Evolutionary conservation across 1,140 invertebrate species (phyloP).

Genomic region (Bombus confusus): DNA sequence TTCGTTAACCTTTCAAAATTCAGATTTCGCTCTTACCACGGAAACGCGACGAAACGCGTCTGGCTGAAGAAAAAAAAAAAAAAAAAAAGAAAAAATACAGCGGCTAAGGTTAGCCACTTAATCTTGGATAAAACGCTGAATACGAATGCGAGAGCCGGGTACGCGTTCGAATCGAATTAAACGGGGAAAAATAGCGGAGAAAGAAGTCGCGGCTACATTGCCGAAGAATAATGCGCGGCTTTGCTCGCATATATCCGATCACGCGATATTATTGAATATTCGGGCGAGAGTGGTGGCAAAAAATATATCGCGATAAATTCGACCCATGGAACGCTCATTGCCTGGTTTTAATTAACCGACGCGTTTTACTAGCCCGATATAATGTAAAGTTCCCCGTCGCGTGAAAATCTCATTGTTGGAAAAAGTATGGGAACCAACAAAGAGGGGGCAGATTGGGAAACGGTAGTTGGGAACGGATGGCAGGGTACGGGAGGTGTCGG

Average conservation of each 20-base stretch:
- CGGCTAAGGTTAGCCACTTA: background rate
- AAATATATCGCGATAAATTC: slow-evolving; percentile 14
- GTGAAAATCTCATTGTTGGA: slow-evolving; percentile 31
- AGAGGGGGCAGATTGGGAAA: background rate
- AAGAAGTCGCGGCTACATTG: background rate
- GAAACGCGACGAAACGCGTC: background rate
- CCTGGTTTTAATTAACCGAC: slow-evolving; percentile 38
- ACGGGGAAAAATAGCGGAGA: background rate
- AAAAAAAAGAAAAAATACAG: too few relatives aligned
- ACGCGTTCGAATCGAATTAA: background rate
- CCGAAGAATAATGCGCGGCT: background rate
- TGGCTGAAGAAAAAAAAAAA: background rate
- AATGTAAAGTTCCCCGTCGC: slow-evolving; percentile 2
- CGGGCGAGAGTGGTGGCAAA: background rate
- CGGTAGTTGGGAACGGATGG: background rate
- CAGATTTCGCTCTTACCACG: background rate
- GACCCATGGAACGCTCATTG: slow-evolving; percentile 5
- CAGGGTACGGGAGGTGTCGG: too few relatives aligned
- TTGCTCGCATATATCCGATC: background rate
- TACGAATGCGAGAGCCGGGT: background rate
- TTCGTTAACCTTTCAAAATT: background rate
- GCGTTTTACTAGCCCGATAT: slow-evolving; percentile 10
- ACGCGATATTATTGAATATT: slow-evolving; percentile 11
- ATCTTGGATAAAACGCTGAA: background rate
- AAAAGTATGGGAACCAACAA: slow-evolving; percentile 10